phyloP scores from a whole-genome alignment of 2,113 vertebrate genomes.

The Alethe castanea region DNA sequence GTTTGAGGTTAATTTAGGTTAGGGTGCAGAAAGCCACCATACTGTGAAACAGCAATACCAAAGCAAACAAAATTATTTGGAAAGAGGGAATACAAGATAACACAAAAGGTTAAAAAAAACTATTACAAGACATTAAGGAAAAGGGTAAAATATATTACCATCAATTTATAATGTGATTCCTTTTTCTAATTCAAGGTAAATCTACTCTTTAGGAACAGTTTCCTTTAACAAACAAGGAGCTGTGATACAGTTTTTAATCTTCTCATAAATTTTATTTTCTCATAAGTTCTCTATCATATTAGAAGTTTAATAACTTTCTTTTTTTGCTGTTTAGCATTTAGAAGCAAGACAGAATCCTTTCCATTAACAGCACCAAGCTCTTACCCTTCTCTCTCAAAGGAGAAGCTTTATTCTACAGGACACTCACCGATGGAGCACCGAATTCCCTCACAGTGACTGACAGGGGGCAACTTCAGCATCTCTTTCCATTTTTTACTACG shows the following conservation, averaged over 20 bases:
- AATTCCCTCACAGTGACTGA: slow-evolving; percentile 85
- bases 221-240: not conserved
- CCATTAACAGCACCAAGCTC: not conserved
- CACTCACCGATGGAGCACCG: slow-evolving; percentile 81
- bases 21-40: not conserved
- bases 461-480: slow-evolving; percentile 88
- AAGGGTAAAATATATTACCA: not conserved
- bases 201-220: not conserved
- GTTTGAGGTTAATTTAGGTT: not conserved
- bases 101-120: not conserved
- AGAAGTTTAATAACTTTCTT: not conserved
- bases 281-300: not conserved
- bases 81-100: not conserved
- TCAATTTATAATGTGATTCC: not conserved
- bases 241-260: not conserved
- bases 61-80: not conserved
- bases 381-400: not conserved
- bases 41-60: not conserved
- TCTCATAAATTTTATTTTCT: not conserved
- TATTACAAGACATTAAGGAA: not conserved
- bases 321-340: not conserved
- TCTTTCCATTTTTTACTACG: slow-evolving; percentile 94
- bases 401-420: not conserved
- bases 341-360: not conserved
- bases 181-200: not conserved